These are phyloP conservation scores for Lithophane socia DNA, from an alignment of 2,888 invertebrate genomes.

Conservation along the genomic window DNA sequence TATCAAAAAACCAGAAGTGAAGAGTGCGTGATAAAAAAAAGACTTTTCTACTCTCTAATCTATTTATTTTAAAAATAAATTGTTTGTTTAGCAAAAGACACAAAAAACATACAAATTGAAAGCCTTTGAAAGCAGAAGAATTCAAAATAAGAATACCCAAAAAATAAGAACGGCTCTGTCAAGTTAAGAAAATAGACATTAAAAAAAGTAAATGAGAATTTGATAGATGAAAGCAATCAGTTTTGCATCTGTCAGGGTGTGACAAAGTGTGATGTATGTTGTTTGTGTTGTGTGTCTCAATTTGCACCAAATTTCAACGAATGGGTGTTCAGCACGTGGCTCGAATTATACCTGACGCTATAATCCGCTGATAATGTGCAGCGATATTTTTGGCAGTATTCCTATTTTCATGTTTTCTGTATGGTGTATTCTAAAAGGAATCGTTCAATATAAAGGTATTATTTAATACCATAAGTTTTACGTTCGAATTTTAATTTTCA, in stretches of 20 bases:
- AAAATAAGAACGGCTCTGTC: background rate
- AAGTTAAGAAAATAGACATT: background rate
- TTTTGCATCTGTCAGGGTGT: background rate
- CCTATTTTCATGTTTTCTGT: background rate
- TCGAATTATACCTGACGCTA: background rate
- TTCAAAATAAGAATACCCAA: background rate
- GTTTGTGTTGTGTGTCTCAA: background rate
- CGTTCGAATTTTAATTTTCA: background rate
- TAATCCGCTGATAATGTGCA: background rate
- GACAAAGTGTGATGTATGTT: background rate
- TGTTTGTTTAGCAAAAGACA: background rate
- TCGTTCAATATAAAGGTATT: background rate
- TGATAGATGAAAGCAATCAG: background rate
- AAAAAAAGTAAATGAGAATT: background rate
- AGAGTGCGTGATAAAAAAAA: too few relatives aligned
- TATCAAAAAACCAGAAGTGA: conserved; percentile 1
- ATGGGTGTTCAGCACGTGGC: background rate
- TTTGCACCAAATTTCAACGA: background rate
- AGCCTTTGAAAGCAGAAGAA: background rate
- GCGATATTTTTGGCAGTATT: background rate
- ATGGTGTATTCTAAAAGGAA: background rate
- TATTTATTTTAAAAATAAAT: background rate
- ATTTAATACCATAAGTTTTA: background rate
- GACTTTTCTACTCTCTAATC: too few relatives aligned
- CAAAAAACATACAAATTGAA: background rate